phyloP scores from a whole-genome alignment of 2,888 invertebrate genomes.

The Physocephala rufipes region DNA sequence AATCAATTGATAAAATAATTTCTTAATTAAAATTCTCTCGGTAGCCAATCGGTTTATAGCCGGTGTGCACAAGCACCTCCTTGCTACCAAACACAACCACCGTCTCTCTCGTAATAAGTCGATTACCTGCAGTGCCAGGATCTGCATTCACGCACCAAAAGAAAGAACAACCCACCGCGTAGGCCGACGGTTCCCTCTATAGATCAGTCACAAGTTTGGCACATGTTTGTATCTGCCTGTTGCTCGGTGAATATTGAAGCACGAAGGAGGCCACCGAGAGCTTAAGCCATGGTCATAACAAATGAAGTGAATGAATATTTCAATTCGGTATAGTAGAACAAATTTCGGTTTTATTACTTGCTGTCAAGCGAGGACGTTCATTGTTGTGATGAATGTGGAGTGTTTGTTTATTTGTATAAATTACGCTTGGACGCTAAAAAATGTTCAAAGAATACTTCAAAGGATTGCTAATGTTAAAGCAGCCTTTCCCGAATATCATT shows the following conservation, averaged over 20 bases:
- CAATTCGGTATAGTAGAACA: background rate
- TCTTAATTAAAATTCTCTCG: constrained; percentile 44
- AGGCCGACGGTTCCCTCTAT: background rate
- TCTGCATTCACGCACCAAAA: background rate
- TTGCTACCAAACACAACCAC: background rate
- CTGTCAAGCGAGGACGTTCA: too few species aligned
- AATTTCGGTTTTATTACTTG: too few species aligned
- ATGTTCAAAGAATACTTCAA: too few species aligned
- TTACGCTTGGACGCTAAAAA: too few species aligned
- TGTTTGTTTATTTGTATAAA: too few species aligned
- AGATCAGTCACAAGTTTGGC: background rate
- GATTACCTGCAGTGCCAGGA: background rate
- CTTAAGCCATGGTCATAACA: background rate
- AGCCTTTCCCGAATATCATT: too few species aligned
- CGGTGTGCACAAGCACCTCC: too few species aligned
- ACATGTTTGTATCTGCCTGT: constrained; percentile 10
- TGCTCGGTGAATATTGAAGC: background rate
- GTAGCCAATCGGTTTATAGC: background rate
- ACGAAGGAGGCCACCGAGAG: background rate
- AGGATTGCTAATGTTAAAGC: too few species aligned
- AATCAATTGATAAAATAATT: constrained; percentile 43
- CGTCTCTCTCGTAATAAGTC: background rate
- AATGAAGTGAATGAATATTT: constrained; percentile 25
- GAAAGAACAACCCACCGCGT: background rate
- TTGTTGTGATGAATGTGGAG: too few species aligned